Conservation (phyloP, 2,113 vertebrate species). For the Anthoscopus minutus region DNA sequence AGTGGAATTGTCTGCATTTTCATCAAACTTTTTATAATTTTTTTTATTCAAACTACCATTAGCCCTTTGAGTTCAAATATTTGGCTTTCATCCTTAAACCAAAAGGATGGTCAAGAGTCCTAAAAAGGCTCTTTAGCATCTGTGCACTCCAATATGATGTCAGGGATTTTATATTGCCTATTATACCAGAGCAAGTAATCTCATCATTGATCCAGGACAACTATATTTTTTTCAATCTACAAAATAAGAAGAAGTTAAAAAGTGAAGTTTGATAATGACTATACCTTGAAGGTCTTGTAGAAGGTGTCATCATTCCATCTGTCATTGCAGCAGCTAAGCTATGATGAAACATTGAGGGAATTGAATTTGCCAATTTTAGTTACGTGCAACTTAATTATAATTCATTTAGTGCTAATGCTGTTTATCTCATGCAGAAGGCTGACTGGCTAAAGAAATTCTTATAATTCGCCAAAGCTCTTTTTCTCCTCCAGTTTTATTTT, state of each 20-base stretch:
- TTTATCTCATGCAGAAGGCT: not conserved
- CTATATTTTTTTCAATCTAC: not conserved
- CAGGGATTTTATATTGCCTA: not conserved
- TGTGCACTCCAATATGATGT: not conserved
- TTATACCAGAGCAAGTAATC: not conserved
- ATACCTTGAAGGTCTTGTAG: not conserved
- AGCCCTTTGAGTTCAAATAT: not conserved
- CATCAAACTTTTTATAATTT: not conserved
- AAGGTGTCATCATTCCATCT: not conserved
- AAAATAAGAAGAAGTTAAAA: not conserved
- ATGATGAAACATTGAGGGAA: not conserved
- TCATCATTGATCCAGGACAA: not conserved
- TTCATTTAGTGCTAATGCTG: conserved; percentile 13
- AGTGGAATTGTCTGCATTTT: not conserved
- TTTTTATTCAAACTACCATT: not conserved
- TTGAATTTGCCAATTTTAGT: conserved; percentile 25
- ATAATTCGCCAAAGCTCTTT: not conserved
- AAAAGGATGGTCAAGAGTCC: not conserved
- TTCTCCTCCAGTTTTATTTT: not conserved
- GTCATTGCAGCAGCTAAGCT: not conserved
- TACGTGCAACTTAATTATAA: not conserved
- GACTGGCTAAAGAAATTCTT: not conserved
- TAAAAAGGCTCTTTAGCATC: not conserved
- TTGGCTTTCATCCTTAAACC: not conserved
- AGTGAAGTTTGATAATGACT: not conserved